Conservation (phyloP, 2,888 invertebrate species). For the Brenthis daphne region DNA sequence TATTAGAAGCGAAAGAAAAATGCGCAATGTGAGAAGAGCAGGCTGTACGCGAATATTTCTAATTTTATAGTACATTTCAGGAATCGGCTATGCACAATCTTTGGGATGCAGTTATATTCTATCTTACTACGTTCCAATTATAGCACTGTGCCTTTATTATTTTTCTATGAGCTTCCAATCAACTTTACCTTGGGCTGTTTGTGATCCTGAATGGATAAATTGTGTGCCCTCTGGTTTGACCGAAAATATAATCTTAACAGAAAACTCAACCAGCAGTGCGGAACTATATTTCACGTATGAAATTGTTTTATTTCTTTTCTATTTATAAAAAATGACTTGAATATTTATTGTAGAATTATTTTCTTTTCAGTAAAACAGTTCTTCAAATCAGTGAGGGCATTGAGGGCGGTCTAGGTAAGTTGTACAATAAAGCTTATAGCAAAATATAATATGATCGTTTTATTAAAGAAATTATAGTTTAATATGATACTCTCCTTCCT, state of each 20-base stretch:
- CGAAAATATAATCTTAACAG: constrained; percentile 45
- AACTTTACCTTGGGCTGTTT: constrained; percentile 88
- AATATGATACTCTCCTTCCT: constrained; percentile 17
- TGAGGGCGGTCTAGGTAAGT: constrained; percentile 48
- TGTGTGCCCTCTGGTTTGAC: constrained; percentile 68
- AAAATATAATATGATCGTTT: constrained; percentile 3
- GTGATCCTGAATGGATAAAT: constrained; percentile 81
- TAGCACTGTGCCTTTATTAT: constrained; percentile 89
- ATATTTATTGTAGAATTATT: not conserved
- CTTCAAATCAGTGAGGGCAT: constrained; percentile 46
- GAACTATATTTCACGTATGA: constrained; percentile 77
- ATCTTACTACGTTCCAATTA: constrained; percentile 89
- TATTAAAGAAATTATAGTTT: not conserved
- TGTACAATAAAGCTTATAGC: not conserved
- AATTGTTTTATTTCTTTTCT: not conserved
- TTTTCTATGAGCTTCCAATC: constrained; percentile 86
- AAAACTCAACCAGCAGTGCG: constrained; percentile 74
- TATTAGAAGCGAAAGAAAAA: too few species aligned
- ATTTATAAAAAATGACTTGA: not conserved
- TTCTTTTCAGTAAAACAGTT: constrained; percentile 40
- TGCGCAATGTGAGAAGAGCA: too few species aligned
- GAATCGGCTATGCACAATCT: constrained; percentile 87
- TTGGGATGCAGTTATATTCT: constrained; percentile 85
- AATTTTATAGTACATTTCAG: constrained; percentile 57
- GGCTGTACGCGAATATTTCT: too few species aligned